phyloP scores from a whole-genome alignment of 2,113 vertebrate species.

The Diphyllodes magnificus region DNA sequence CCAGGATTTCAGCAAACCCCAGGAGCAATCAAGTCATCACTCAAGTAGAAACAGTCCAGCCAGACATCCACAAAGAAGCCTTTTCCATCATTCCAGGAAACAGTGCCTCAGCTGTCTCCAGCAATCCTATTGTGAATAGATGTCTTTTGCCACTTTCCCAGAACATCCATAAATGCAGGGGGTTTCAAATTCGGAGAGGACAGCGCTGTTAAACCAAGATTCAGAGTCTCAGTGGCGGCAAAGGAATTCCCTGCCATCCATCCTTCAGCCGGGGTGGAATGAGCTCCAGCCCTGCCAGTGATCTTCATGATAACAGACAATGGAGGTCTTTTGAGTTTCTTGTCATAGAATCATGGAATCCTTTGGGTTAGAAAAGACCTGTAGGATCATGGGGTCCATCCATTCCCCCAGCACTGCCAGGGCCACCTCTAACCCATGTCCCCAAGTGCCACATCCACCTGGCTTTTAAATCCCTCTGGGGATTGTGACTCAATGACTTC shows the following conservation, averaged over 20 bases:
- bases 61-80: constrained; percentile 31
- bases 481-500: neutral
- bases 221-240: neutral
- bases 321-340: neutral
- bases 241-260: neutral
- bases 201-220: neutral
- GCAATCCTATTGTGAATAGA: constrained; percentile 49
- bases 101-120: constrained; percentile 44
- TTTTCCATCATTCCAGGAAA: constrained; percentile 46
- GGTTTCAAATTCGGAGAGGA: neutral
- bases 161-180: neutral
- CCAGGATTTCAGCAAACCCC: constrained; percentile 37
- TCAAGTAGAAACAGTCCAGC: neutral
- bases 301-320: neutral
- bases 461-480: neutral
- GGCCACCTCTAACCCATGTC: neutral
- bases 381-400: neutral
- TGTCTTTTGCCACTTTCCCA: constrained; percentile 54
- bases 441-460: neutral
- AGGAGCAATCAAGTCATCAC: constrained; percentile 33
- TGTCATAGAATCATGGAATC: neutral
- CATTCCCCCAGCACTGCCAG: neutral
- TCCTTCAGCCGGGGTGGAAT: neutral
- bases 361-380: neutral
- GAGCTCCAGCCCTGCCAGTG: neutral